Evolutionary conservation across 2,113 vertebrate species (phyloP).

Genomic region (Tachycineta bicolor): DNA sequence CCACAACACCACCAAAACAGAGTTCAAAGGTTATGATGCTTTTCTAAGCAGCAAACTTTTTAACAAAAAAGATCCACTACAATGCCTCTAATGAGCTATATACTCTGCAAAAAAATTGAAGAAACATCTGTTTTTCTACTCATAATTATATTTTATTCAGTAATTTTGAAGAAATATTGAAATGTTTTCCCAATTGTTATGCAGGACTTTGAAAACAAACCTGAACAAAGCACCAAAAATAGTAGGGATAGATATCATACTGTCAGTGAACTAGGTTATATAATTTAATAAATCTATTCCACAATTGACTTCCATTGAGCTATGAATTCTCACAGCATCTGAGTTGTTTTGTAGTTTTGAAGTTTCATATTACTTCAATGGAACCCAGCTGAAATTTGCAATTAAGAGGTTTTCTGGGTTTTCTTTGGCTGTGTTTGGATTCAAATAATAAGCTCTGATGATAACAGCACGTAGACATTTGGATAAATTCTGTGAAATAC

Average conservation of each 20-base stretch:
- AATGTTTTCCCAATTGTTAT: not conserved
- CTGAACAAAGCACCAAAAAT: not conserved
- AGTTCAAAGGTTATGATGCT: not conserved
- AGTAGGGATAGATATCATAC: not conserved
- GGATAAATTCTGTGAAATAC: not conserved
- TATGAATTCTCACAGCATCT: not conserved
- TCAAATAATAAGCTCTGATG: not conserved
- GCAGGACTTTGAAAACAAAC: not conserved
- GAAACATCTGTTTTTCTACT: not conserved
- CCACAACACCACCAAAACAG: not conserved
- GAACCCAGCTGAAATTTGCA: not conserved
- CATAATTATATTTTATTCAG: not conserved
- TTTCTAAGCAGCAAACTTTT: not conserved
- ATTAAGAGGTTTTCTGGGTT: not conserved
- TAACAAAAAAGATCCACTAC: not conserved
- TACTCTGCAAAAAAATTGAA: not conserved
- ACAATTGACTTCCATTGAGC: not conserved
- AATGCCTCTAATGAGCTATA: not conserved
- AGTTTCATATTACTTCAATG: not conserved
- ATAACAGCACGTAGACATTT: not conserved
- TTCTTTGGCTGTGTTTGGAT: not conserved
- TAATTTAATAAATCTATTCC: not conserved
- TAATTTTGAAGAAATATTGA: not conserved
- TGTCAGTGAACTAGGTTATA: not conserved
- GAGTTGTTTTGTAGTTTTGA: not conserved